Conservation (phyloP, 2,113 vertebrate species). For the Nymphicus hollandicus region DNA sequence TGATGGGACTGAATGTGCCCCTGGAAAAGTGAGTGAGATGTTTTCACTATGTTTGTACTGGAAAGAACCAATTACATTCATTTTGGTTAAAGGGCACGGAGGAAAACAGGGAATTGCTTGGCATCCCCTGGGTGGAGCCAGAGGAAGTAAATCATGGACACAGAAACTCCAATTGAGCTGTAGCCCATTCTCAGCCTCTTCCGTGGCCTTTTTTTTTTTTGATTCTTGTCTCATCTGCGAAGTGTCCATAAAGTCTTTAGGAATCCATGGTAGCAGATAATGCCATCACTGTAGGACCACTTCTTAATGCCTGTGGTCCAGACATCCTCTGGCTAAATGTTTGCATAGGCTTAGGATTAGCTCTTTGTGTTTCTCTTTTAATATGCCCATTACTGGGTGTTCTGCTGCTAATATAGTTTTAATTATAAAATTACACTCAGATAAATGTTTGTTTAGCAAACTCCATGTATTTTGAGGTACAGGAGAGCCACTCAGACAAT, state of each 20-base stretch:
- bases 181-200: not conserved
- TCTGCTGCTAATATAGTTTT: not conserved
- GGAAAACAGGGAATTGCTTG: not conserved
- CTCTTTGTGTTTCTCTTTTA: not conserved
- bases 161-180: not conserved
- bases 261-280: not conserved
- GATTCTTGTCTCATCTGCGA: not conserved
- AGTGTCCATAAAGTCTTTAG: not conserved
- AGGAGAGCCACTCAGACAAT: not conserved
- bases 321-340: not conserved
- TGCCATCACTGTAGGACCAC: not conserved
- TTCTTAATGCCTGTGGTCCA: not conserved
- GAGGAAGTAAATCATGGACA: not conserved
- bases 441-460: not conserved
- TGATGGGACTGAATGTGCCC: conserved; percentile 92
- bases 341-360: not conserved
- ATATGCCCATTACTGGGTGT: not conserved
- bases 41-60: not conserved
- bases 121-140: not conserved
- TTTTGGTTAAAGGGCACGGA: not conserved
- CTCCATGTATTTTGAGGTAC: not conserved
- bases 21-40: conserved; percentile 83
- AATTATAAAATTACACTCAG: not conserved
- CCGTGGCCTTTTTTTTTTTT: not conserved
- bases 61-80: rapidly evolving